Conservation (phyloP, 2,888 invertebrate genomes). For the Agrilus cyanescens region DNA sequence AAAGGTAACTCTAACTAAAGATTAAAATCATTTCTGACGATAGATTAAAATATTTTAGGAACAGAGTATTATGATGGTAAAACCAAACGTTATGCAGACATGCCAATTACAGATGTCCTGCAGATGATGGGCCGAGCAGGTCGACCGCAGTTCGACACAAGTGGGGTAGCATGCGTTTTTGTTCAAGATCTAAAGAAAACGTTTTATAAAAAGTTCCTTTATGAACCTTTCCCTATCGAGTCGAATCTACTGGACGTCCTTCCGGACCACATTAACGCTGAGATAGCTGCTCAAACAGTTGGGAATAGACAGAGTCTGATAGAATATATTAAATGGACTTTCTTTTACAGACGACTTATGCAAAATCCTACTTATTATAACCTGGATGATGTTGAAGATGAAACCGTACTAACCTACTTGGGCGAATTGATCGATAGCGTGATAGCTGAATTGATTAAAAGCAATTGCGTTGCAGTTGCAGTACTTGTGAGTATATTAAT, state of each 20-base stretch:
- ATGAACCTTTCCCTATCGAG: conserved; percentile 99
- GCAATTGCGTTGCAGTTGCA: conserved; percentile 64
- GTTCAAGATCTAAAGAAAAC: conserved; percentile 97
- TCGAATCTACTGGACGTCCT: conserved; percentile 84
- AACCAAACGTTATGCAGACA: conserved; percentile 91
- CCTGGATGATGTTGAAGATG: conserved; percentile 57
- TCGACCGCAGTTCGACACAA: conserved; percentile 90
- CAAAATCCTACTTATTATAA: conserved; percentile 90
- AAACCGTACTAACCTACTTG: conserved; percentile 61
- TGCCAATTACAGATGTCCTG: conserved; percentile 98
- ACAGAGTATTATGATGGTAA: conserved; percentile 99
- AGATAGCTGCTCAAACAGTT: conserved; percentile 93
- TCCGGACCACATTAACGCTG: conserved; percentile 96
- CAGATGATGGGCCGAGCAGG: conserved; percentile 99
- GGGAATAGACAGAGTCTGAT: conserved; percentile 81
- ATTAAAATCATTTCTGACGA: too few species aligned
- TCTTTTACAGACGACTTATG: conserved; percentile 84
- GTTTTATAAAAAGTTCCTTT: conserved; percentile 97
- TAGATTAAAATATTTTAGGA: conserved; percentile 29
- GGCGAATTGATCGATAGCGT: conserved; percentile 72
- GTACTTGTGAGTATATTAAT: conserved; percentile 47
- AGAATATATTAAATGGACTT: conserved; percentile 98
- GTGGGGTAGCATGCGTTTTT: conserved; percentile 76
- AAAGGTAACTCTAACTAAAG: too few species aligned
- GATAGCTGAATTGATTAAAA: conserved; percentile 55